A percentile compares a stretch with the other conserved stretches of the same genome.
Evolutionary conservation across 2,797 vertebrate genomes (phyloP).

Genomic region (Cynodonichthys magdalenae): DNA sequence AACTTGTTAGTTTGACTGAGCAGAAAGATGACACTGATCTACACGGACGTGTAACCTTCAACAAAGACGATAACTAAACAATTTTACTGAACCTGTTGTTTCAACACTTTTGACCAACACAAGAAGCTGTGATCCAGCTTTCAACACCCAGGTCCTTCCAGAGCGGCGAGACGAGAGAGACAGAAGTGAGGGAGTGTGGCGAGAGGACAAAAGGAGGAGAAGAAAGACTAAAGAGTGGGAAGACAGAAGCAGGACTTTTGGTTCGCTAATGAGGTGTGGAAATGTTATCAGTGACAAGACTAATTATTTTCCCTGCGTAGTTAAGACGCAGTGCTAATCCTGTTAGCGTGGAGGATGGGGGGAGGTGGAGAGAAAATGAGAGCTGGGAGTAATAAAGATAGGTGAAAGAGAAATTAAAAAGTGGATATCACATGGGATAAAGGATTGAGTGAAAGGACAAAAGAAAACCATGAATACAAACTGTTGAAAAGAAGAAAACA

Average conservation of each 20-base stretch:
- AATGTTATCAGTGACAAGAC: conserved; percentile 78
- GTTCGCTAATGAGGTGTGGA: conserved; percentile 72
- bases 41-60: neutral
- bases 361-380: conserved; percentile 7
- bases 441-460: neutral
- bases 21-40: conserved; percentile 3
- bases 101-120: neutral
- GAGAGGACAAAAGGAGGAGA: conserved; percentile 1
- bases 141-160: conserved; percentile 12
- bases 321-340: conserved; percentile 77
- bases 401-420: conserved; percentile 1
- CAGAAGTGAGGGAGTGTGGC: neutral
- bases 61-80: neutral
- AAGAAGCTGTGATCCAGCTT: conserved; percentile 10
- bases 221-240: conserved; percentile 15
- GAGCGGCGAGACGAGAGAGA: neutral
- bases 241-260: conserved; percentile 45
- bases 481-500: neutral
- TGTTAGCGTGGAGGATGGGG: conserved; percentile 62
- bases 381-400: neutral
- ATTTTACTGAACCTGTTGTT: conserved; percentile 3
- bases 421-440: conserved; percentile 9
- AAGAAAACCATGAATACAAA: neutral
- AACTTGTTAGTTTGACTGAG: neutral
- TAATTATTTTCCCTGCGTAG: conserved; percentile 80